Evolutionary conservation across 2,113 vertebrate species (phyloP).

Genomic region (Neodon shergylaensis): DNA sequence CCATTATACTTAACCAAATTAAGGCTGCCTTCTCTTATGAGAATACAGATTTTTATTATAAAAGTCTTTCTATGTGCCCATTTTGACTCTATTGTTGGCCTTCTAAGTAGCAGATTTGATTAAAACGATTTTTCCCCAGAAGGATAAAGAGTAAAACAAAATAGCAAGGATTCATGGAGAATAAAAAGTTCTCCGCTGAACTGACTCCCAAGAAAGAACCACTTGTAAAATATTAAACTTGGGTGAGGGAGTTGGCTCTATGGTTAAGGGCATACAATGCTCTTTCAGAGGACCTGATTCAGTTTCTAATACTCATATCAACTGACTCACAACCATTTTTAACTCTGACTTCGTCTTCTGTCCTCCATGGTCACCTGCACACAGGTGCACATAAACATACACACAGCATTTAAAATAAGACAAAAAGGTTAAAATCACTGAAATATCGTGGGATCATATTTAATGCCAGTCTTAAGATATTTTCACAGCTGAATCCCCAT

Average conservation of each 20-base stretch:
- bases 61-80: not conserved
- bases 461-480: not conserved
- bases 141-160: constrained; percentile 42
- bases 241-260: not conserved
- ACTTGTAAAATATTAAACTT: constrained; percentile 16
- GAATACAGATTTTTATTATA: constrained; percentile 21
- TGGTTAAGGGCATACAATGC: not conserved
- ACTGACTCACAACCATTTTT: not conserved
- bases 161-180: not conserved
- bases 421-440: not conserved
- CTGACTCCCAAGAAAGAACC: not conserved
- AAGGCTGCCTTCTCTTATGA: constrained; percentile 45
- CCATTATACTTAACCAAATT: constrained; percentile 33
- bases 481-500: not conserved
- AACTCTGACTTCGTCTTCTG: not conserved
- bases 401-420: not conserved
- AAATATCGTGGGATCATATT: not conserved
- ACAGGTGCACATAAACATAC: not conserved
- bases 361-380: not conserved
- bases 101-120: constrained; percentile 42
- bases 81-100: constrained; percentile 12
- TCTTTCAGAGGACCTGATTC: not conserved
- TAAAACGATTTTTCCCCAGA: constrained; percentile 29
- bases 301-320: not conserved
- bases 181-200: not conserved